Conservation (phyloP, 1,140 invertebrate genomes). For the Helicorthomorpha holstii region DNA sequence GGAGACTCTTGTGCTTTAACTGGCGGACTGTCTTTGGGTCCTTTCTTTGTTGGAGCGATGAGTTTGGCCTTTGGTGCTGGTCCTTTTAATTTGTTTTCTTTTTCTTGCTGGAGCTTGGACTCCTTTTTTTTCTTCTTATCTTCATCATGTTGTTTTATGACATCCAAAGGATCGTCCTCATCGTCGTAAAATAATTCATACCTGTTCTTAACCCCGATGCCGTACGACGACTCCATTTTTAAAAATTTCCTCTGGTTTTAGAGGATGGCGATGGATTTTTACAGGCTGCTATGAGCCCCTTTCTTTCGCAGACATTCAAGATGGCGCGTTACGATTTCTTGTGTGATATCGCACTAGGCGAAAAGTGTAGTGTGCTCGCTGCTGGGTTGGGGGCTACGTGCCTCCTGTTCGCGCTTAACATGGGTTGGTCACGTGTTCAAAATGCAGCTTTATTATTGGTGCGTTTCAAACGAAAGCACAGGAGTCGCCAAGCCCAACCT, state of each 20-base stretch:
- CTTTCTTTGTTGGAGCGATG: conserved; percentile 33
- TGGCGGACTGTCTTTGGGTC: conserved; percentile 5
- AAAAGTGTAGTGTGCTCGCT: too few relatives aligned
- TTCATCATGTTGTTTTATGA: conserved; percentile 55
- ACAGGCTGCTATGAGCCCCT: conserved; percentile 18
- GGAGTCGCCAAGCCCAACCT: too few relatives aligned
- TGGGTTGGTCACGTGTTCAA: too few relatives aligned
- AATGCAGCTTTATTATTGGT: too few relatives aligned
- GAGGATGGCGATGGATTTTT: conserved; percentile 29
- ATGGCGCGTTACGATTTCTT: conserved; percentile 29
- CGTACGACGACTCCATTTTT: conserved; percentile 78
- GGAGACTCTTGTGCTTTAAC: conserved; percentile 21
- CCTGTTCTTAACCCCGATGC: conserved; percentile 77
- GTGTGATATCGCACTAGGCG: too few relatives aligned
- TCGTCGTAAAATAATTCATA: conserved; percentile 75
- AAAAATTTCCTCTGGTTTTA: conserved; percentile 21
- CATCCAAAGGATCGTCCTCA: conserved; percentile 70
- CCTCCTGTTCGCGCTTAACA: too few relatives aligned
- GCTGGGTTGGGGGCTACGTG: too few relatives aligned
- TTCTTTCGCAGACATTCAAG: conserved; percentile 20
- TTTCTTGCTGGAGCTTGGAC: conserved; percentile 28
- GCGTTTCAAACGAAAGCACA: too few relatives aligned
- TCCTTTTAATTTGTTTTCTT: conserved; percentile 61
- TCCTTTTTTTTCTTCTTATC: conserved; percentile 32
- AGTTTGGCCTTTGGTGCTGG: conserved; percentile 25